A percentile compares a stretch with the other conserved stretches of the same genome.
Conservation (phyloP, 2,797 vertebrate genomes). For the Trachops cirrhosus region DNA sequence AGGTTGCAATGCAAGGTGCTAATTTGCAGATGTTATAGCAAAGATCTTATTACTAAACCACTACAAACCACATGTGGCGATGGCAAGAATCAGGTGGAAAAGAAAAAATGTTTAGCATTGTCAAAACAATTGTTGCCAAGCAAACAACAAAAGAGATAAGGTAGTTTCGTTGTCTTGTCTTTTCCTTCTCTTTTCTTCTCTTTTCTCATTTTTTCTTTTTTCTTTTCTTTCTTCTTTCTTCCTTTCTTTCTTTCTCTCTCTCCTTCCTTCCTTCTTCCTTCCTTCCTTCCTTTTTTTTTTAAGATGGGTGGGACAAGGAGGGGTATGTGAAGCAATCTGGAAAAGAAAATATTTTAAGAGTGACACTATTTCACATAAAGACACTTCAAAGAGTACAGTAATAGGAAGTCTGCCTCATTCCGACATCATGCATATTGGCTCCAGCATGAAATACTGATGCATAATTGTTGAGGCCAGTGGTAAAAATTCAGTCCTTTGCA, state of each 20-base stretch:
- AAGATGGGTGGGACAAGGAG: constrained; percentile 37
- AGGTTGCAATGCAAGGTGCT: constrained; percentile 75
- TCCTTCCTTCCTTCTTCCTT: not conserved
- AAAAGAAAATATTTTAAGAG: constrained; percentile 31
- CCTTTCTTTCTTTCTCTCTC: not conserved
- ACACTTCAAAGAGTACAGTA: constrained; percentile 47
- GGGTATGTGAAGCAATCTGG: constrained; percentile 47
- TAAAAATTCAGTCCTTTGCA: constrained; percentile 76
- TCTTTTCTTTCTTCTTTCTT: not conserved
- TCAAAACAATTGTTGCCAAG: constrained; percentile 72
- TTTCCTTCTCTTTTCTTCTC: not conserved
- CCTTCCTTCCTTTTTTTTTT: not conserved
- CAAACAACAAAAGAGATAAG: constrained; percentile 45
- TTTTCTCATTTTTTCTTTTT: not conserved
- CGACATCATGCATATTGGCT: not conserved
- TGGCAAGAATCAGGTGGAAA: constrained; percentile 73
- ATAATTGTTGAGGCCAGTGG: constrained; percentile 71
- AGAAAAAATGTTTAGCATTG: constrained; percentile 57
- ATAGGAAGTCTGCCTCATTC: not conserved
- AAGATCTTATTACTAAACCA: constrained; percentile 57
- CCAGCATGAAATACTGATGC: constrained; percentile 17
- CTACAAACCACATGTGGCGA: constrained; percentile 61
- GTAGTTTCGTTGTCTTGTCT: not conserved
- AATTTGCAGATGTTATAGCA: constrained; percentile 76
- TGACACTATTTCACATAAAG: constrained; percentile 63